A percentile compares a stretch with the other conserved stretches of the same genome.
These are phyloP conservation scores for Megastigmus dorsalis DNA, from an alignment of 2,888 invertebrate species.

Conservation along the genomic window DNA sequence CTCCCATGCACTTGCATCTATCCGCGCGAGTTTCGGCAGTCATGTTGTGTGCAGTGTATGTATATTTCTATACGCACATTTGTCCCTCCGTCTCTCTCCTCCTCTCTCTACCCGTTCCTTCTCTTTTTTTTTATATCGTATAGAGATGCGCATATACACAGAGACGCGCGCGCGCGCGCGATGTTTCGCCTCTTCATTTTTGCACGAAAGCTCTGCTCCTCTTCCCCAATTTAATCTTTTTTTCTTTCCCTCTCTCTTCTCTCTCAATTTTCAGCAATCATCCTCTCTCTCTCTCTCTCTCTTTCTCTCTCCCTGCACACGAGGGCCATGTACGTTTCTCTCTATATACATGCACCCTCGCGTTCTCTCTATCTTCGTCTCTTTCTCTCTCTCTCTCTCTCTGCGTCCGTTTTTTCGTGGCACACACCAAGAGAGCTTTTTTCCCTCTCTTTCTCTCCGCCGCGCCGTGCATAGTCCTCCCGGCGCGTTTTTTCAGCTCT, in stretches of 20 bases:
- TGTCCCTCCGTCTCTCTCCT: not conserved
- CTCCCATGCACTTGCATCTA: not conserved
- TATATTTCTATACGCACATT: too few species aligned
- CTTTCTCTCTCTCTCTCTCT: too few species aligned
- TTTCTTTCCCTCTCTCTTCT: conserved; percentile 25
- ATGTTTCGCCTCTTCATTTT: conserved; percentile 8
- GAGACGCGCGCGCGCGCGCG: too few species aligned
- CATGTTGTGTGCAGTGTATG: not conserved
- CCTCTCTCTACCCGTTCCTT: conserved; percentile 8
- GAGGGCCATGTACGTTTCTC: too few species aligned
- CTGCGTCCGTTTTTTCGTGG: conserved; percentile 13
- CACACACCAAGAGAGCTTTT: conserved; percentile 16
- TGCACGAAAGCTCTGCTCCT: too few species aligned
- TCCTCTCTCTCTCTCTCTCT: not conserved
- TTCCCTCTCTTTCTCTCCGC: conserved; percentile 20
- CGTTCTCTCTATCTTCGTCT: not conserved
- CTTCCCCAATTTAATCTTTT: not conserved
- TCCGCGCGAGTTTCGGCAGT: conserved; percentile 6
- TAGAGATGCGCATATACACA: not conserved
- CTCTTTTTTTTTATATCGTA: conserved; percentile 21
- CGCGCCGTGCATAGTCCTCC: not conserved
- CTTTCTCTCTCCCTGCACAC: conserved; percentile 13
- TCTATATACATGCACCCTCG: too few species aligned
- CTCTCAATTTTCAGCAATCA: conserved; percentile 20
- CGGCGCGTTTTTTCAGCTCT: conserved; percentile 35